A percentile compares a stretch with the other conserved stretches of the same genome.
These are phyloP conservation scores for Sitobion miscanthi DNA, from an alignment of 1,140 invertebrate genomes.

Conservation along the genomic window DNA sequence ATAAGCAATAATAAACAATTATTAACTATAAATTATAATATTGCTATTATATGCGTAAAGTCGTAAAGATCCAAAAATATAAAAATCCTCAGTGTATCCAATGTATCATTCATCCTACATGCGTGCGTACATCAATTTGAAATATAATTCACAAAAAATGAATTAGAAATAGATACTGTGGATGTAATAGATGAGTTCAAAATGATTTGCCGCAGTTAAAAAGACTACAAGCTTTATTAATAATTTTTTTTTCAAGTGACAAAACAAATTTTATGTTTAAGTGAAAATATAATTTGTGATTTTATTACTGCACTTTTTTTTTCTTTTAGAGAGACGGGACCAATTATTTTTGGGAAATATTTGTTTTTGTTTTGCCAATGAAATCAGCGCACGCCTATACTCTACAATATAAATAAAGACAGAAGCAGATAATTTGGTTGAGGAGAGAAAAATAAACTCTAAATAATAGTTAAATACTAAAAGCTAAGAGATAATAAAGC, in stretches of 20 bases:
- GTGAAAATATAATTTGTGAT: too few species aligned
- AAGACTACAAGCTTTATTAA: background rate
- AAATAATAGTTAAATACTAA: background rate
- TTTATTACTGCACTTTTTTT: background rate
- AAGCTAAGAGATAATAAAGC: background rate
- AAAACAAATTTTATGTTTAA: too few species aligned
- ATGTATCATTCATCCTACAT: background rate
- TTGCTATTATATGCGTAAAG: background rate
- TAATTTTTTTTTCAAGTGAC: too few species aligned
- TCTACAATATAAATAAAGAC: background rate
- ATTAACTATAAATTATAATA: background rate
- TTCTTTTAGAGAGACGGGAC: background rate
- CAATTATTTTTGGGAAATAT: background rate
- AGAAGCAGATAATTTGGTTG: background rate
- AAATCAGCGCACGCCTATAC: background rate
- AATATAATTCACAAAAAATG: too few species aligned
- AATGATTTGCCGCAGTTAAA: background rate
- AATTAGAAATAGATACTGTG: background rate
- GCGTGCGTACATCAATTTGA: background rate
- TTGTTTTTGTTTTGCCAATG: background rate
- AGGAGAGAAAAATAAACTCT: background rate
- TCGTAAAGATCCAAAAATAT: background rate
- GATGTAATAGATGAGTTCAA: background rate
- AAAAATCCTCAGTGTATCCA: background rate
- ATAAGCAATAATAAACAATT: slow-evolving; percentile 10